Evolutionary conservation across 1,140 invertebrate genomes (phyloP).

Genomic region (Zeugodacus cucurbitae): DNA sequence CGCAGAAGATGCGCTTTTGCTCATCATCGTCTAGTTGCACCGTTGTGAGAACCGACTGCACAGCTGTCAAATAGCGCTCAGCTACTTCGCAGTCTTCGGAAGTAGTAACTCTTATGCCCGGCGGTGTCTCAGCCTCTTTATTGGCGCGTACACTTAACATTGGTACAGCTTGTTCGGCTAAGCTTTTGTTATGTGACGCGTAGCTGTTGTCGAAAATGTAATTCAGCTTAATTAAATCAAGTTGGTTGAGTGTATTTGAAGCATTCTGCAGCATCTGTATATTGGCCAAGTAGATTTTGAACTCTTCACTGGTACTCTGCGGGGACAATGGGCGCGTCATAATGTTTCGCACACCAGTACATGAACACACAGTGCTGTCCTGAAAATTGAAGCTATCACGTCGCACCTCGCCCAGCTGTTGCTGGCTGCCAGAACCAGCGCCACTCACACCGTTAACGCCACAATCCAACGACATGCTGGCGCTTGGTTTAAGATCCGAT

Average conservation of each 20-base stretch:
- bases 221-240: constrained; percentile 70
- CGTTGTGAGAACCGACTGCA: constrained; percentile 44
- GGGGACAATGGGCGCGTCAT: constrained; percentile 72
- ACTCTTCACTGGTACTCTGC: constrained; percentile 73
- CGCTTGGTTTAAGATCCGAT: constrained; percentile 58
- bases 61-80: constrained; percentile 52
- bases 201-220: constrained; percentile 70
- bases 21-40: constrained; percentile 62
- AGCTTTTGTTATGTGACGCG: constrained; percentile 50
- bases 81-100: constrained; percentile 59
- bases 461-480: constrained; percentile 21
- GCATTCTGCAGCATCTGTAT: constrained; percentile 76
- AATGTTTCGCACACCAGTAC: constrained; percentile 68
- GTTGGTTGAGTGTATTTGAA: constrained; percentile 70
- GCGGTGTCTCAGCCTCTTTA: constrained; percentile 54
- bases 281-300: constrained; percentile 75
- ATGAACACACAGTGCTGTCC: constrained; percentile 53
- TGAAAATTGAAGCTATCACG: constrained; percentile 43
- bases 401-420: neutral
- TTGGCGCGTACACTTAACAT: constrained; percentile 44
- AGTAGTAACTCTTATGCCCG: constrained; percentile 46
- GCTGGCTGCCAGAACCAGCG: neutral
- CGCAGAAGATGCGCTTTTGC: constrained; percentile 78
- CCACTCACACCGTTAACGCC: neutral
- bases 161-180: constrained; percentile 50